Conservation (phyloP, 2,797 vertebrate genomes). For the Gadopsis marmoratus region DNA sequence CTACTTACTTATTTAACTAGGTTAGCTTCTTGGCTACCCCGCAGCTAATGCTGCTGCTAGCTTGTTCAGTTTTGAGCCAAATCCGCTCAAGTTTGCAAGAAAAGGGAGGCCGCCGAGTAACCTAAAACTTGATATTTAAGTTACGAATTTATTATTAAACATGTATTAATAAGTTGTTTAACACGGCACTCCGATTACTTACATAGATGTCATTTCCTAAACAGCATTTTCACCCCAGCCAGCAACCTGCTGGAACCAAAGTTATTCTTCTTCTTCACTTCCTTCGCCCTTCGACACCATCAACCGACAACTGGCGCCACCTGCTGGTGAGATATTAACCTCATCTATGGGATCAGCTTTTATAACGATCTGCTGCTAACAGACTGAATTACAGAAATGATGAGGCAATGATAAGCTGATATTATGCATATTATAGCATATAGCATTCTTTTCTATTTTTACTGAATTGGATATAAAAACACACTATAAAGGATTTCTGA, state of each 20-base stretch:
- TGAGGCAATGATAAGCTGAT: background rate
- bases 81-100: background rate
- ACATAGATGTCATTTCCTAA: constrained; percentile 58
- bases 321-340: background rate
- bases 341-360: too few species aligned
- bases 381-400: background rate
- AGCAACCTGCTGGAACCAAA: constrained; percentile 53
- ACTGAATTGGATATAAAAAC: background rate
- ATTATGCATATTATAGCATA: background rate
- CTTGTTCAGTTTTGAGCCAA: background rate
- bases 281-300: background rate
- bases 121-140: fast-evolving
- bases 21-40: constrained; percentile 25
- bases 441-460: background rate
- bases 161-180: too few species aligned
- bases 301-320: background rate
- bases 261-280: constrained; percentile 58
- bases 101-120: fast-evolving
- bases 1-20: constrained; percentile 17
- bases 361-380: too few species aligned
- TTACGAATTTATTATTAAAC: fast-evolving
- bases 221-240: constrained; percentile 45
- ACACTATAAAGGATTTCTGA: background rate
- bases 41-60: constrained; percentile 28
- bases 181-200: constrained; percentile 27